These are phyloP conservation scores for Plebejus melissa DNA, from an alignment of 2,888 invertebrate genomes.

Conservation along the genomic window DNA sequence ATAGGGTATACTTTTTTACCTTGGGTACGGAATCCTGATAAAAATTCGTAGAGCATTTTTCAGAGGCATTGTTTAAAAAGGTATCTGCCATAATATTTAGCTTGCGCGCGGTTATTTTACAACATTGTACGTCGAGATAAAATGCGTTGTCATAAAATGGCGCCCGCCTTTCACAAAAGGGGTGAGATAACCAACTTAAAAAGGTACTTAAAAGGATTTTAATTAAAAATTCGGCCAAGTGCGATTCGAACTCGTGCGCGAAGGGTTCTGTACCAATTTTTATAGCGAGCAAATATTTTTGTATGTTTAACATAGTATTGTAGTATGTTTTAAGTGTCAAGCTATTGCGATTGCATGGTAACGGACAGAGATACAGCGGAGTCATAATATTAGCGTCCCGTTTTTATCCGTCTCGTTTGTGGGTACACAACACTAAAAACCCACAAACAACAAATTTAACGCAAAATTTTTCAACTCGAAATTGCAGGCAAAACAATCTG, in stretches of 20 bases:
- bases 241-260: background rate
- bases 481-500: background rate
- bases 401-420: background rate
- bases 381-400: background rate
- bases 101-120: background rate
- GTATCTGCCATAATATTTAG: background rate
- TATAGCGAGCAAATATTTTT: background rate
- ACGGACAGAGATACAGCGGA: background rate
- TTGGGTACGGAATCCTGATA: background rate
- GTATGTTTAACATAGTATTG: too few relatives aligned
- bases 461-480: background rate
- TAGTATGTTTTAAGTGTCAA: too few relatives aligned
- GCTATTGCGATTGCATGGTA: too few relatives aligned
- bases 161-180: background rate
- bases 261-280: background rate
- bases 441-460: background rate
- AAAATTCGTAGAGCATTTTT: background rate
- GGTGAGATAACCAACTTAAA: constrained; percentile 2
- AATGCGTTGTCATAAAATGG: constrained; percentile 13
- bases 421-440: background rate
- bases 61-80: background rate
- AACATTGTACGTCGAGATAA: background rate
- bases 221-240: background rate
- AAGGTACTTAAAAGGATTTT: background rate
- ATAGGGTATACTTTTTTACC: background rate